phyloP scores from a whole-genome alignment of 2,113 vertebrate genomes.

The Astatoreochromis straeleni region DNA sequence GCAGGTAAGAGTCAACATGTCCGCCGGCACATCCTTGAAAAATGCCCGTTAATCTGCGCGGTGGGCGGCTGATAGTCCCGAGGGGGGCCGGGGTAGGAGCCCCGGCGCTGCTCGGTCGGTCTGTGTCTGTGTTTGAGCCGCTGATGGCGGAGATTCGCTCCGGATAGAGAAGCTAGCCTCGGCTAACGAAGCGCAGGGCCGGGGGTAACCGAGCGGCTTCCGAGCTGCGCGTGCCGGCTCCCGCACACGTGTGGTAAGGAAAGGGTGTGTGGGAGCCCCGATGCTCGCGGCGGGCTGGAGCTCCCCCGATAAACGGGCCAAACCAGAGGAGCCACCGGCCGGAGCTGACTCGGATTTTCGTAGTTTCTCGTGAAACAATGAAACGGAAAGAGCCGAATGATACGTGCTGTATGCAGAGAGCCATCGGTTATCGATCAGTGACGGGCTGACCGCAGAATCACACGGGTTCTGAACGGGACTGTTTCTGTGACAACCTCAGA shows the following conservation, averaged over 20 bases:
- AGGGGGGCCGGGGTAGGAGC: rapidly evolving
- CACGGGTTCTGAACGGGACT: neutral
- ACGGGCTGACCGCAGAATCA: neutral
- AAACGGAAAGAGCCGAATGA: neutral
- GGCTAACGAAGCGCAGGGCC: neutral
- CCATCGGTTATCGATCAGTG: neutral
- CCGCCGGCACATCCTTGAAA: rapidly evolving
- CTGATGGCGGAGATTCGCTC: slow-evolving; percentile 52
- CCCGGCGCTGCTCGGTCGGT: rapidly evolving
- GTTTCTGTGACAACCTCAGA: neutral
- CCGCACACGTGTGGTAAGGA: neutral
- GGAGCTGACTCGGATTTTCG: neutral
- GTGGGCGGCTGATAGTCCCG: neutral
- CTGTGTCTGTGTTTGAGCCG: rapidly evolving
- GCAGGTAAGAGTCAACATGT: slow-evolving; percentile 55
- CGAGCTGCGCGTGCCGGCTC: neutral
- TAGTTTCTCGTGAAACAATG: neutral
- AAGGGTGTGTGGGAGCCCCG: neutral
- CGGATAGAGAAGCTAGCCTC: slow-evolving; percentile 28
- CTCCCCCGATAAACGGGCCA: neutral
- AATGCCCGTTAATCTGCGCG: rapidly evolving
- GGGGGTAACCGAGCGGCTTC: neutral
- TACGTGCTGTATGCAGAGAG: rapidly evolving
- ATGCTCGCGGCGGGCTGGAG: neutral
- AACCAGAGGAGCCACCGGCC: neutral